These are phyloP conservation scores for Heliconius sara DNA, from an alignment of 2,888 invertebrate genomes.

Conservation along the genomic window DNA sequence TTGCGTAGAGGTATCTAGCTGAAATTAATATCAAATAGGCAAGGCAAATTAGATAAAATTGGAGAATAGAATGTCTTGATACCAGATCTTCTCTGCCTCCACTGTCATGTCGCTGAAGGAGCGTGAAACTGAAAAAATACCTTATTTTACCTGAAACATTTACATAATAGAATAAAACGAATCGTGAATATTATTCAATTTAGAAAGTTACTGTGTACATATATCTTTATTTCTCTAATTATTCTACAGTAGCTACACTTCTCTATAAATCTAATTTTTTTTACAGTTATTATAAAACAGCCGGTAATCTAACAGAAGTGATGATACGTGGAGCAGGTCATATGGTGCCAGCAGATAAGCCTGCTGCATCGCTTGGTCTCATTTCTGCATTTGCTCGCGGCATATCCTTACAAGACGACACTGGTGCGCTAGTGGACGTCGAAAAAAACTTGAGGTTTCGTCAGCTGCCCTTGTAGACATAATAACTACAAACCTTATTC, in stretches of 20 bases:
- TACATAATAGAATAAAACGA: too few relatives aligned
- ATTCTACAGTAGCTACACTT: background rate
- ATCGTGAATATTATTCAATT: too few relatives aligned
- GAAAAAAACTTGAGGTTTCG: constrained; percentile 68
- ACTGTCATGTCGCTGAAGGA: too few relatives aligned
- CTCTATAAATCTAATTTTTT: background rate
- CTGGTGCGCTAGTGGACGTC: constrained; percentile 61
- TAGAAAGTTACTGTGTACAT: too few relatives aligned
- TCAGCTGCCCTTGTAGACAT: constrained; percentile 57
- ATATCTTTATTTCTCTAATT: background rate
- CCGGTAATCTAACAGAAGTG: constrained; percentile 84
- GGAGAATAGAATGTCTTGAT: too few relatives aligned
- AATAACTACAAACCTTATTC: constrained; percentile 28
- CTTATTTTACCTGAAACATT: too few relatives aligned
- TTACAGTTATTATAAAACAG: constrained; percentile 82
- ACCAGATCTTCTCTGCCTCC: too few relatives aligned
- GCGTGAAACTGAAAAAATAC: too few relatives aligned
- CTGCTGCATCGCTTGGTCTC: constrained; percentile 83
- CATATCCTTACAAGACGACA: constrained; percentile 65
- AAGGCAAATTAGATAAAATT: too few relatives aligned
- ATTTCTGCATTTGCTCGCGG: constrained; percentile 85
- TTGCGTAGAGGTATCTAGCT: too few relatives aligned
- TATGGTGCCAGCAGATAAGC: constrained; percentile 87
- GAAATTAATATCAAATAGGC: too few relatives aligned
- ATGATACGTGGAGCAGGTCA: constrained; percentile 87